phyloP scores from a whole-genome alignment of 2,113 vertebrate genomes.

The Lichenostomus cassidix region DNA sequence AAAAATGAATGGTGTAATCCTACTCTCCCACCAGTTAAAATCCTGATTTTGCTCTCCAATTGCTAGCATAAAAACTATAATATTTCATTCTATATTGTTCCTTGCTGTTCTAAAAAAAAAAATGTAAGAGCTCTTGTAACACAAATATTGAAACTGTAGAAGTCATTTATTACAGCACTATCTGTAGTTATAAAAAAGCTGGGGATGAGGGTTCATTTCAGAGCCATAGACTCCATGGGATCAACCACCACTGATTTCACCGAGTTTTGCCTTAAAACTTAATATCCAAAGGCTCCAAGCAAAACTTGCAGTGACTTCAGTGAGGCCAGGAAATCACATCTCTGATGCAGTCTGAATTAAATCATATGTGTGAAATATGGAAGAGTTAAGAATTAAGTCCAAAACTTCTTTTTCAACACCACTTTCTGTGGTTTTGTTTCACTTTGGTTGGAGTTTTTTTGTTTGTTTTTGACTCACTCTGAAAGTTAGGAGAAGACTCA shows the following conservation, averaged over 20 bases:
- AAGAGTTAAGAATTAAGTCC: not conserved
- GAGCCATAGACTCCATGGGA: not conserved
- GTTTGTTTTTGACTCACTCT: not conserved
- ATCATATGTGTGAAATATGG: not conserved
- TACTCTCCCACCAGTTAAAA: not conserved
- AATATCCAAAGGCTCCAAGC: not conserved
- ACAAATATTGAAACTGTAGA: not conserved
- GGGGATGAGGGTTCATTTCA: not conserved
- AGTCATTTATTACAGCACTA: not conserved
- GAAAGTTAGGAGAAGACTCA: not conserved
- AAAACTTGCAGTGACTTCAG: not conserved
- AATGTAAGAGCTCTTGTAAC: not conserved
- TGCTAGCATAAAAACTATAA: not conserved
- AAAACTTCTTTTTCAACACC: not conserved
- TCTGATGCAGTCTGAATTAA: not conserved
- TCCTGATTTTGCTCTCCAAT: not conserved
- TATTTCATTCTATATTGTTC: not conserved
- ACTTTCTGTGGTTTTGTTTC: not conserved
- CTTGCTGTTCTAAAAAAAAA: not conserved
- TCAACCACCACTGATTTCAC: not conserved
- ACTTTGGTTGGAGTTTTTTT: not conserved
- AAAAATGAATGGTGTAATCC: slow-evolving; percentile 2
- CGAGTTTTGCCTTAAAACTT: not conserved
- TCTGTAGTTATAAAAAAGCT: not conserved
- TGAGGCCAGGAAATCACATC: not conserved